Evolutionary conservation across 2,888 invertebrate species (phyloP), one percentile per base, ranked within the genome.

Genomic region (Drosophila algonquin): DNA sequence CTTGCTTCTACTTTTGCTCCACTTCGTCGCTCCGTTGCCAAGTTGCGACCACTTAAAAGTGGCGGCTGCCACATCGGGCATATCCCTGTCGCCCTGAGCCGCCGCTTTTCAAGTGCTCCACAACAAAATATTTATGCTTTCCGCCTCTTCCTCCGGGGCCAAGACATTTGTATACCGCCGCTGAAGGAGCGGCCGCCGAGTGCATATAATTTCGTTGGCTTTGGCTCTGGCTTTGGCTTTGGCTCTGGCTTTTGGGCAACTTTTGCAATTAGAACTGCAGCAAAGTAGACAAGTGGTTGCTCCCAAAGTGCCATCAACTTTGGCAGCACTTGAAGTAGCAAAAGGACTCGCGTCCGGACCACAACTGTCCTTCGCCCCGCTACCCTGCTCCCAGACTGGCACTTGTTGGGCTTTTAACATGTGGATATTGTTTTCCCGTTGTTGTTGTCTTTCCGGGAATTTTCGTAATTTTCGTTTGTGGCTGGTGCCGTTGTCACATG

Each of bases 251-350:
- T 73, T 68, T 45, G 63, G 40, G 35, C 59, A 85, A 85, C 79
- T 85, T 85, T 85, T 67, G 89, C 81, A 85, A 85, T 85, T 85
- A 85, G 74, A 75, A 70, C 73, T 87, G 74, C 76, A 63, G 71
- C 62, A 75, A 74, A 73, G 72, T 73, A 69, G 75, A 56, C 69
- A 74, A 79, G 79, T 78, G 81, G 74, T 53, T 68, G 68, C 75
- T 56, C 48, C 18, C 69, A 69, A 67, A 67, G 56, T 64, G 63
- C 64, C 63, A 52, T 64, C 64, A 64, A 57, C 73, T 64, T 75
- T 68, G 69, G 51, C 58, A 58, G 50, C 64, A 24, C 61, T 75
- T 50, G n/a, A 54, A 61, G 69, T 62, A 54, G 58, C 32, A 18
- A 35, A 27, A 16, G 40, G 7, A 50, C 47, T 32, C 48, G n/a